Conservation (phyloP, 2,797 vertebrate species). For the Mormyrops boulengeri region DNA sequence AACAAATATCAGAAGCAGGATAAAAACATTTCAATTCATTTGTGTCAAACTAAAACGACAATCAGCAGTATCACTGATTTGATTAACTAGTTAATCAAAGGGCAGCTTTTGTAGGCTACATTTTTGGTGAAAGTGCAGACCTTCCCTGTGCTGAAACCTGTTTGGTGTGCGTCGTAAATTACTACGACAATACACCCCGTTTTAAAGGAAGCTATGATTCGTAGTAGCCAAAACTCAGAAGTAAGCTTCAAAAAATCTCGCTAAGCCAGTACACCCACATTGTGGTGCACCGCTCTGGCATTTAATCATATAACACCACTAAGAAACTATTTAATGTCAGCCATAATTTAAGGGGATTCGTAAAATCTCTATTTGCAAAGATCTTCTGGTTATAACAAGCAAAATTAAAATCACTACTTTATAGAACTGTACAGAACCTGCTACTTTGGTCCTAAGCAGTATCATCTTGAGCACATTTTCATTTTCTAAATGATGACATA, state of each 20-base stretch:
- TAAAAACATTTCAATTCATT: not conserved
- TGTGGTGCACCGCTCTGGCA: not conserved
- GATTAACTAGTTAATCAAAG: not conserved
- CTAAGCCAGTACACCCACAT: not conserved
- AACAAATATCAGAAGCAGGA: not conserved
- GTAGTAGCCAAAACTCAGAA: not conserved
- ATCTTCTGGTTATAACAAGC: not conserved
- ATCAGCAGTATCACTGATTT: not conserved
- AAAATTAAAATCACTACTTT: not conserved
- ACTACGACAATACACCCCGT: not conserved
- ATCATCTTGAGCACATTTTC: not conserved
- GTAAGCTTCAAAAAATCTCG: not conserved
- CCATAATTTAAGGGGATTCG: not conserved
- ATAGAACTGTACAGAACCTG: not conserved
- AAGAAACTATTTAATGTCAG: not conserved
- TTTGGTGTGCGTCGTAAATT: not conserved
- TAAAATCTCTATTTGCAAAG: not conserved
- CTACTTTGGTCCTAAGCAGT: not conserved
- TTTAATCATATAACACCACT: not conserved
- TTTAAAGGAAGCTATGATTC: not conserved
- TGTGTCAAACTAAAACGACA: not conserved
- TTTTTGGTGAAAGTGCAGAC: not conserved
- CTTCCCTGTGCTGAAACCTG: not conserved
- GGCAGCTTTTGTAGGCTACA: not conserved
- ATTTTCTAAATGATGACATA: not conserved